Base-by-base conservation (phyloP, 1,140 invertebrate genomes). In the Trialeurodes vaporariorum region DNA sequence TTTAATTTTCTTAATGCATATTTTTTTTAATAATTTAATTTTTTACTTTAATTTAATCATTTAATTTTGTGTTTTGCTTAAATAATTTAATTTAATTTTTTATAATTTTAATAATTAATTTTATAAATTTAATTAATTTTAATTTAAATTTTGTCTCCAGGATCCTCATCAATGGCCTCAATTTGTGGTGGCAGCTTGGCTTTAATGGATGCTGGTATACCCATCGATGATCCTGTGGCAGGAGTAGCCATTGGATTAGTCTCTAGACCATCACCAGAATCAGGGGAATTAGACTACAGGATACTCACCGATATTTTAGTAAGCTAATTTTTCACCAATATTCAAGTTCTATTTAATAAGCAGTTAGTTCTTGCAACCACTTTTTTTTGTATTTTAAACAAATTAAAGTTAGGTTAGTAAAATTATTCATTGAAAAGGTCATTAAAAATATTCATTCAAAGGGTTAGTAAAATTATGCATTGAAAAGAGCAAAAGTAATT, bases 81-180 rank as follows among this genome's bases (percentile, higher is more conserved):
- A n/a, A n/a, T n/a, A n/a, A n/a, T n/a, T n/a, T n/a, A n/a, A n/a
- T n/a, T n/a, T n/a, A n/a, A n/a, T n/a, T n/a, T n/a, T n/a, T n/a
- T n/a, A n/a, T n/a, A n/a, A n/a, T n/a, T n/a, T n/a, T n/a, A n/a
- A n/a, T n/a, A n/a, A n/a, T n/a, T n/a, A n/a, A n/a, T n/a, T 49
- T 49, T 49, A 49, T 49, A 17, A 49, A 17, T n/a, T 49, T 17
- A 49, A 49, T 49, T 49, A 49, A 5, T 17, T 49, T 49, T 49
- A 49, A 49, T 49, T 49, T 0, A n/a, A n/a, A n/a, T n/a, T 69
- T 21, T 66, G 25, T 62, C 68, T 63, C 61, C 64, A 87, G 88
- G 91, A 49, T 98, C 96, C 0, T 98, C 95, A 68, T 98, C 95
- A 11, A 99, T 99, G 97, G 97, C 97, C 23, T 91, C 93, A 60